Conservation (phyloP, 1,140 invertebrate species). For the Mylabris phalerata region DNA sequence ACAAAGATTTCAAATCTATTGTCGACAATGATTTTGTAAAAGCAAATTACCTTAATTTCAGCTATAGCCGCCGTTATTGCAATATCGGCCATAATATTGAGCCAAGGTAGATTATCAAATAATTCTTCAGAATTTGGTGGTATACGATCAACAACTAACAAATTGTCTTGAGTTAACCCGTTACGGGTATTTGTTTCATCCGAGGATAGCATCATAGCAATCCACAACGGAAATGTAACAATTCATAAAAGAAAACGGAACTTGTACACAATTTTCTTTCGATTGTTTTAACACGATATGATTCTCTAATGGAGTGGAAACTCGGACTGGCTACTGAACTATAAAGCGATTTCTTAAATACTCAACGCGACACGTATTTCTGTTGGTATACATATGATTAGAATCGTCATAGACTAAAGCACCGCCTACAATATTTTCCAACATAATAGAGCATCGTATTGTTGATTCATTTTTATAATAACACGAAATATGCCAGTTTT, state of each 20-base stretch:
- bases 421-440: conserved; percentile 5
- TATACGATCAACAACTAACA: conserved; percentile 24
- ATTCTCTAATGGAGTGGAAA: too few relatives aligned
- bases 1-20: too few relatives aligned
- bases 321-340: too few relatives aligned
- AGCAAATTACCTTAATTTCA: conserved; percentile 36
- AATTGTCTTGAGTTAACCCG: conserved; percentile 24
- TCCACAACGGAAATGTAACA: conserved; percentile 1
- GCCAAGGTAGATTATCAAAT: conserved; percentile 36
- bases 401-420: not conserved
- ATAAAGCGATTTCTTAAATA: conserved; percentile 5
- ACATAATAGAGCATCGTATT: too few relatives aligned
- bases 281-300: too few relatives aligned
- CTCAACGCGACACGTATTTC: too few relatives aligned
- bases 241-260: too few relatives aligned
- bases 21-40: too few relatives aligned
- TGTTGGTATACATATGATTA: too few relatives aligned
- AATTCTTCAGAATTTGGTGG: conserved; percentile 36
- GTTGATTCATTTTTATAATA: too few relatives aligned
- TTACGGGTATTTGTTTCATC: conserved; percentile 28
- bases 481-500: too few relatives aligned
- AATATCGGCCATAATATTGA: conserved; percentile 39
- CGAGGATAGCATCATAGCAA: conserved; percentile 28
- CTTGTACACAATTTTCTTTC: too few relatives aligned
- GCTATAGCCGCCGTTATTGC: conserved; percentile 38